A percentile compares a stretch with the other conserved stretches of the same genome.
These are phyloP conservation scores for Esox niger DNA, from an alignment of 2,113 vertebrate species.

Conservation along the genomic window DNA sequence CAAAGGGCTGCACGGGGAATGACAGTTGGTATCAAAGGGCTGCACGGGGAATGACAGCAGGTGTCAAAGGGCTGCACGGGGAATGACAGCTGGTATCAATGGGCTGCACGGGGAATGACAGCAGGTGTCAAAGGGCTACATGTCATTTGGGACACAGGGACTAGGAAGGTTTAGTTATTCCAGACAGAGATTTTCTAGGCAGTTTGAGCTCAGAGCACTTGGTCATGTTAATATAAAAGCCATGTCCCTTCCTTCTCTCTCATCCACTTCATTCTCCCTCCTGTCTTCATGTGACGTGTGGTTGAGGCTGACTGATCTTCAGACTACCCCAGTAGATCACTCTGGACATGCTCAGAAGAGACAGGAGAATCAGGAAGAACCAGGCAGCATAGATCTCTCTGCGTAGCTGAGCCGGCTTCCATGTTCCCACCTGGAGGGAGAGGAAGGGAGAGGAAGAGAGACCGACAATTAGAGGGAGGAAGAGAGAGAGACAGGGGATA, in stretches of 20 bases:
- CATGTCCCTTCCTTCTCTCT: background rate
- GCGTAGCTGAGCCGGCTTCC: conserved; percentile 23
- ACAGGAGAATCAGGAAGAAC: conserved; percentile 53
- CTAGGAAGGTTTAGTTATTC: no score
- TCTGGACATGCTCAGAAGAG: conserved; percentile 47
- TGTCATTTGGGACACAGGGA: no score
- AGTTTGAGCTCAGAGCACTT: no score
- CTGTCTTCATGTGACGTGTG: conserved; percentile 44
- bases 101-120: no score
- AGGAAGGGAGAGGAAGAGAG: background rate
- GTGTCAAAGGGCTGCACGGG: no score
- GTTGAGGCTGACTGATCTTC: conserved; percentile 66
- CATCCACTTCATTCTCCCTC: background rate
- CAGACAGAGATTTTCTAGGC: no score
- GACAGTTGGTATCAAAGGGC: no score
- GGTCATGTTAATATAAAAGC: background rate
- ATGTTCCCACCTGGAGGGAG: conserved; percentile 57
- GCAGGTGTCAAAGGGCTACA: no score
- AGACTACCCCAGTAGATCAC: conserved; percentile 68
- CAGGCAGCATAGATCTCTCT: conserved; percentile 64
- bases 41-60: no score
- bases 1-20: no score
- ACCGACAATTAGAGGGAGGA: background rate
- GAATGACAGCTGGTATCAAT: no score
- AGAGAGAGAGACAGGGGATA: background rate